Percentiles rank a stretch among this genome's conserved stretches.
Evolutionary conservation across 2,888 invertebrate species (phyloP).

Genomic region (Eutolmus rufibarbis): DNA sequence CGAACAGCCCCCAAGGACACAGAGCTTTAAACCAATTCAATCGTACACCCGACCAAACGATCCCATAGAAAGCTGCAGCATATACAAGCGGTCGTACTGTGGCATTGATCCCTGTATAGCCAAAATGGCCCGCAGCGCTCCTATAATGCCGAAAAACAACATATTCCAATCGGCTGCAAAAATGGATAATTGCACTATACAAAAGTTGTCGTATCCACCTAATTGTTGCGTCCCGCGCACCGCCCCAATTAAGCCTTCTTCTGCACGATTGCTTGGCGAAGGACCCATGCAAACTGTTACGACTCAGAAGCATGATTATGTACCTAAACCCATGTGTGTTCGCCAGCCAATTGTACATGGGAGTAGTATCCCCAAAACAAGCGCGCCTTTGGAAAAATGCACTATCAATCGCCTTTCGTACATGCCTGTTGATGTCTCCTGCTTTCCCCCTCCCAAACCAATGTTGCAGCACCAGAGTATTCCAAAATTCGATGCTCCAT

Average conservation of each 20-base stretch:
- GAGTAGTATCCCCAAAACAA: conserved; percentile 53
- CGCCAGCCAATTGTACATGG: conserved; percentile 52
- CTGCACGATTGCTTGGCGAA: conserved; percentile 55
- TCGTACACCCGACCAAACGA: conserved; percentile 67
- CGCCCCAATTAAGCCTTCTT: conserved; percentile 56
- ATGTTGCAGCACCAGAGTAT: conserved; percentile 44
- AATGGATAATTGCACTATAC: conserved; percentile 67
- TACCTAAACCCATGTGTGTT: conserved; percentile 67
- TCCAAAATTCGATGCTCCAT: conserved; percentile 53
- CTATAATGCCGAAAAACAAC: conserved; percentile 63
- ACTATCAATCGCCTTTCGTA: conserved; percentile 59
- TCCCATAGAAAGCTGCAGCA: conserved; percentile 69
- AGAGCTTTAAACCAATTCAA: conserved; percentile 55
- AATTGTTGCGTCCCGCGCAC: conserved; percentile 54
- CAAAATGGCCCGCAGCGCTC: conserved; percentile 54
- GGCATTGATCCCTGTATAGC: conserved; percentile 63
- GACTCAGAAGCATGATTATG: conserved; percentile 76
- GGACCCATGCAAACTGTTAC: conserved; percentile 76
- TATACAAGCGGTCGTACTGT: conserved; percentile 72
- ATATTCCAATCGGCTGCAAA: conserved; percentile 64
- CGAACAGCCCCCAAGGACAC: conserved; percentile 57
- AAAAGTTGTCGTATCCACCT: conserved; percentile 60
- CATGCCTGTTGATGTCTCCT: conserved; percentile 58
- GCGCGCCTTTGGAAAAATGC: conserved; percentile 57
- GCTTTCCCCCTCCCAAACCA: conserved; percentile 57